Evolutionary conservation across 2,888 invertebrate genomes (phyloP), one percentile per base, ranked within the genome.

Genomic region (Philaethria dido): DNA sequence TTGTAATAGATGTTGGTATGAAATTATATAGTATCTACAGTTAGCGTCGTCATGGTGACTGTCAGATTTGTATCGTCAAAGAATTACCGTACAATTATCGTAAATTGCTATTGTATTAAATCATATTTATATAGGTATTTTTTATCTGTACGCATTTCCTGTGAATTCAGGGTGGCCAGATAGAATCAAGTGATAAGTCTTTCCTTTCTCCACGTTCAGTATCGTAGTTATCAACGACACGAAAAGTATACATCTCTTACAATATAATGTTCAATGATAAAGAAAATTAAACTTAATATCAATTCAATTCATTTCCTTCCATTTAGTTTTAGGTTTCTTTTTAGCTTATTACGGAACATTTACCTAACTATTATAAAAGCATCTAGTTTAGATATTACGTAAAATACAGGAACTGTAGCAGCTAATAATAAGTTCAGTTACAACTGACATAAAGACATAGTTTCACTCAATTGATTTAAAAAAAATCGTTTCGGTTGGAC

Each of bases 381-480:
- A 29, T 50, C 14, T 13, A 20, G 33, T 60, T 50, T 29, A 47
- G 33, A 60, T 20, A 29, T 50, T 50, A 60, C 50, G 48, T 20
- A 42, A 18, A 22, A 39, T 16, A 20, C n/a, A n/a, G 36, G 16
- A 57, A 57, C n/a, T 18, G 42, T 36, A 44, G 14, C 39, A 22
- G 54, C 64, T 64, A 68, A 64, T 61, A 64, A 68, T 64, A 59
- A 57, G 45, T 22, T 14, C 14, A 18, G 20, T 63, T 36, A 55
- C 29, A 18, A 50, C 20, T 62, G 69, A 68, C 69, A 70, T 64
- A 68, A 64, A 72, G 57, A 69, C 69, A 73, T 61, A 74, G 65
- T 75, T 69, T 67, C 73, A 74, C 68, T 72, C 69, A 69, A 69
- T 64, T 70, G 60, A 66, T 61, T 54, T 62, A 73, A 68, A n/a